Evolutionary conservation across 2,888 invertebrate genomes (phyloP).

Genomic region (Pollenia labialis): DNA sequence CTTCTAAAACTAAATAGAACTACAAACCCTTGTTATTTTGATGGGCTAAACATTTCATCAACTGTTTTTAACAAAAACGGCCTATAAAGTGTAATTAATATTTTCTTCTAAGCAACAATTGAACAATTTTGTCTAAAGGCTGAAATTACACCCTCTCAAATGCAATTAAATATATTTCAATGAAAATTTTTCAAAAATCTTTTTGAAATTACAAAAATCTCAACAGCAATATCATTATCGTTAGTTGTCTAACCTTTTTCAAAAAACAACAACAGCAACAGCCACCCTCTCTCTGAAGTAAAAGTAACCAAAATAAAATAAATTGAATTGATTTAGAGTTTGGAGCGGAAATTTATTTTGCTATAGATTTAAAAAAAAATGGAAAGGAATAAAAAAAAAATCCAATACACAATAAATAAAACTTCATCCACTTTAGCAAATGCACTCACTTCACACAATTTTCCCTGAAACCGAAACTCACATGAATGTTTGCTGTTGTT

Average conservation of each 20-base stretch:
- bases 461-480: constrained; percentile 38
- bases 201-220: constrained; percentile 58
- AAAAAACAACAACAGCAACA: constrained; percentile 18
- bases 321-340: constrained; percentile 69
- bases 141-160: constrained; percentile 72
- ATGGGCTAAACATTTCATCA: constrained; percentile 31
- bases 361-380: constrained; percentile 2
- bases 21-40: constrained; percentile 35
- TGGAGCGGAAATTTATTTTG: constrained; percentile 65
- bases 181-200: constrained; percentile 37
- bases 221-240: constrained; percentile 57
- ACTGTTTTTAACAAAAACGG: constrained; percentile 46
- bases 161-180: constrained; percentile 72
- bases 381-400: neutral
- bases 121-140: constrained; percentile 53
- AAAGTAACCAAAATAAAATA: constrained; percentile 54
- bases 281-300: constrained; percentile 26
- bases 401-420: constrained; percentile 30
- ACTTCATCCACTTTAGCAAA: constrained; percentile 66
- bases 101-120: constrained; percentile 69
- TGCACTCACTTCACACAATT: constrained; percentile 50
- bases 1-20: constrained; percentile 29
- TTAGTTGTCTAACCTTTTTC: constrained; percentile 49
- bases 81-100: constrained; percentile 65
- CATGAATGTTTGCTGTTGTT: constrained; percentile 46